These are phyloP conservation scores for Notodromas monacha DNA, from an alignment of 2,888 invertebrate species.

Conservation along the genomic window DNA sequence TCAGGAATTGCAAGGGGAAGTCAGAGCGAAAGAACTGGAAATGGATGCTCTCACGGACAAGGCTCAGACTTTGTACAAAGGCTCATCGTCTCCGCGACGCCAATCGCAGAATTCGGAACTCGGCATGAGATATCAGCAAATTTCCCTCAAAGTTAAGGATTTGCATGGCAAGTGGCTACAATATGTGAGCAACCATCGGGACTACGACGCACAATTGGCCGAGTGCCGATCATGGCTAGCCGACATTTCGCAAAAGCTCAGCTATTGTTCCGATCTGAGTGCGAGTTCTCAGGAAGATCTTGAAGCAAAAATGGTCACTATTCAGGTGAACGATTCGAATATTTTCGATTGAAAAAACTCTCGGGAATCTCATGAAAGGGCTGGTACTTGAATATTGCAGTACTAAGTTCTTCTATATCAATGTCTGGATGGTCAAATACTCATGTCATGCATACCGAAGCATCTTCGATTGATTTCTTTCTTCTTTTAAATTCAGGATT, in stretches of 20 bases:
- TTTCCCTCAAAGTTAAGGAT: too few relatives aligned
- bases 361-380: too few relatives aligned
- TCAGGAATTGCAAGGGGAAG: slow-evolving; percentile 33
- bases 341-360: too few relatives aligned
- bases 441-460: too few relatives aligned
- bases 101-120: too few relatives aligned
- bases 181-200: slow-evolving; percentile 54
- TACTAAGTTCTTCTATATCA: too few relatives aligned
- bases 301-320: slow-evolving; percentile 44
- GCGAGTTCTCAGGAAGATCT: slow-evolving; percentile 51
- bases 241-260: slow-evolving; percentile 44
- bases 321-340: slow-evolving; percentile 18
- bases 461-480: slow-evolving; percentile 10
- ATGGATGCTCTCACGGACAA: slow-evolving; percentile 70
- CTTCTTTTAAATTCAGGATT: slow-evolving; percentile 26
- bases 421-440: too few relatives aligned
- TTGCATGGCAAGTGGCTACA: slow-evolving; percentile 66
- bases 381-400: too few relatives aligned
- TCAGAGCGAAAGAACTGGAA: slow-evolving; percentile 60
- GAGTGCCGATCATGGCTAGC: slow-evolving; percentile 55
- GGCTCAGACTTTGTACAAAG: slow-evolving; percentile 24
- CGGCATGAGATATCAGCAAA: too few relatives aligned
- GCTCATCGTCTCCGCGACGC: slow-evolving; percentile 8
- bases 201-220: slow-evolving; percentile 42
- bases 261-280: slow-evolving; percentile 48